Percentiles rank a stretch among this genome's conserved stretches.
phyloP scores from a whole-genome alignment of 2,888 invertebrate genomes.

The Caenorhabditis afra region DNA sequence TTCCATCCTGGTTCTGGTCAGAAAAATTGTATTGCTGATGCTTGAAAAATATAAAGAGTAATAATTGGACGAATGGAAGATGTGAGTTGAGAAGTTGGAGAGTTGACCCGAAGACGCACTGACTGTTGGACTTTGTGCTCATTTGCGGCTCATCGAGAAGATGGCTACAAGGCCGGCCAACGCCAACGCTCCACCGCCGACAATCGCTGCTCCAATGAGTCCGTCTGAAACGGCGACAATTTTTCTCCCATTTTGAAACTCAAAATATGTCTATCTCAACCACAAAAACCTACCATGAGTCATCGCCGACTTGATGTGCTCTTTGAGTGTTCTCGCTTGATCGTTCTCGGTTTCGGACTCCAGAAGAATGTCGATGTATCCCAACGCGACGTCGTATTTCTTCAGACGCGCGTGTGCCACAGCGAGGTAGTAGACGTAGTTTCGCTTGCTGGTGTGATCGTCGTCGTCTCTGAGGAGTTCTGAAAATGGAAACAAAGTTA shows the following conservation, averaged over 20 bases:
- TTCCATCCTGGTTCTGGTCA: background rate
- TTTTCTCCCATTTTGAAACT: too few relatives aligned
- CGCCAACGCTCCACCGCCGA: conserved; percentile 77
- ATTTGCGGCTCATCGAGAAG: conserved; percentile 62
- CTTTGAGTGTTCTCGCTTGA: conserved; percentile 89
- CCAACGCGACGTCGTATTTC: conserved; percentile 90
- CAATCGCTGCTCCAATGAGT: conserved; percentile 76
- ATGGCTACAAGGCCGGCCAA: conserved; percentile 72
- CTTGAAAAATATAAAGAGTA: too few relatives aligned
- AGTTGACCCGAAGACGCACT: too few relatives aligned
- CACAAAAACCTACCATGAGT: conserved; percentile 89
- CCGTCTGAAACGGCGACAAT: conserved; percentile 70
- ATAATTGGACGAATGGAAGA: too few relatives aligned
- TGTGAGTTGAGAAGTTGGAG: too few relatives aligned
- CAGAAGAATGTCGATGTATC: conserved; percentile 88
- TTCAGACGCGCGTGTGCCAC: conserved; percentile 94
- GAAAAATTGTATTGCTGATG: background rate
- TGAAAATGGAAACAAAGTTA: conserved; percentile 69
- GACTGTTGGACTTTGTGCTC: too few relatives aligned
- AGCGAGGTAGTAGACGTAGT: conserved; percentile 95
- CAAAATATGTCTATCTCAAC: too few relatives aligned
- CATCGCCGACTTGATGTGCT: conserved; percentile 91
- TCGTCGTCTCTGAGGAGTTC: conserved; percentile 84
- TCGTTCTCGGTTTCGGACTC: conserved; percentile 91
- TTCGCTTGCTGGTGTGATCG: conserved; percentile 86